A percentile compares a stretch with the other conserved stretches of the same genome.
phyloP scores from a whole-genome alignment of 2,888 invertebrate genomes.

The Sminthurinus aureus region DNA sequence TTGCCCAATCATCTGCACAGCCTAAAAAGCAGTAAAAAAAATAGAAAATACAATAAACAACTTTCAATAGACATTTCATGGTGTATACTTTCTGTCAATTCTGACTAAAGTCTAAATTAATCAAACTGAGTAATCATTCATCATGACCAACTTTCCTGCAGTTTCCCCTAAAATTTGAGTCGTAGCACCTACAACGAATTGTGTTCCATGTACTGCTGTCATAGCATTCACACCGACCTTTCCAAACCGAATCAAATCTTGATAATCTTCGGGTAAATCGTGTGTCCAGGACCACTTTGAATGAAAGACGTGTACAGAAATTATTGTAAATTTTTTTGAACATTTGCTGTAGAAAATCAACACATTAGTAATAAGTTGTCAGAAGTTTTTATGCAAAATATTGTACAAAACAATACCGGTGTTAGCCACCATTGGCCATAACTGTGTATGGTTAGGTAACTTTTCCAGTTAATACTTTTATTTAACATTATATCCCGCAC shows the following conservation, averaged over 20 bases:
- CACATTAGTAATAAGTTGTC: no score
- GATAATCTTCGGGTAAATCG: constrained; percentile 65
- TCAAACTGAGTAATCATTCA: no score
- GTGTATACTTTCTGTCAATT: no score
- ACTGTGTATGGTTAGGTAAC: constrained; percentile 65
- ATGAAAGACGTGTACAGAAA: no score
- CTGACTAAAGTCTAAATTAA: no score
- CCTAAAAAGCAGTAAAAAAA: no score
- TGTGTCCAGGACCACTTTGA: constrained; percentile 67
- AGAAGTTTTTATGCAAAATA: no score
- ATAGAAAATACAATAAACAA: no score
- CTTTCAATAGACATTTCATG: no score
- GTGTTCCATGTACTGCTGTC: constrained; percentile 70
- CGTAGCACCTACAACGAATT: constrained; percentile 68
- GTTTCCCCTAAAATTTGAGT: constrained; percentile 51
- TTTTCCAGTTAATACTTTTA: constrained; percentile 47
- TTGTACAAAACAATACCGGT: constrained; percentile 62
- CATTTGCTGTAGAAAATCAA: no score
- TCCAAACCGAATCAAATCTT: constrained; percentile 67
- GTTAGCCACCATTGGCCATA: constrained; percentile 71
- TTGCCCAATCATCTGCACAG: constrained; percentile 61
- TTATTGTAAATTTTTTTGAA: no score
- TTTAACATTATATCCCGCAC: constrained; percentile 70
- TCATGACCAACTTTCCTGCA: no score
- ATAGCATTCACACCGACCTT: constrained; percentile 71